Base-by-base conservation (phyloP, 1,140 invertebrate species). In the Portunus trituberculatus region DNA sequence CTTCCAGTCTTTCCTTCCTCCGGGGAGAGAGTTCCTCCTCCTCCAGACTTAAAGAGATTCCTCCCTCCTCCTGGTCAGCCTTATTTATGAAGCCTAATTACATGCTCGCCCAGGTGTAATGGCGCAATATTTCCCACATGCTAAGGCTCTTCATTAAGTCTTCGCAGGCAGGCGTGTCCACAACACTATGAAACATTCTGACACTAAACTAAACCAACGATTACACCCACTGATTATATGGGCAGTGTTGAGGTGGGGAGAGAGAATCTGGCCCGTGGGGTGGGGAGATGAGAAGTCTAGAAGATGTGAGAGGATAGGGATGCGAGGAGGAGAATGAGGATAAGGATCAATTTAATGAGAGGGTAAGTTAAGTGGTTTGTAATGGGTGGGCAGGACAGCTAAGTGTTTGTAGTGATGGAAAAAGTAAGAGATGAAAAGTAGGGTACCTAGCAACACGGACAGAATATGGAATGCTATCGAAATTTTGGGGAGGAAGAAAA, bases 41-140 rank as follows among this genome's bases (percentile, higher is more conserved):
- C 14, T 28, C 39, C 59, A 82, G 82, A 31, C 20, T 84, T 83
- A 87, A 93, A 93, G 83, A 31, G 92, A 76, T 59, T 87, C 83
- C 83, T 86, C 83, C 92, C 29, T 32, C 86, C 86, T 84, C 92
- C 86, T 93, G 92, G 82, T 48, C 39, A 93, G 92, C 29, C 52
- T 93, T 93, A 93, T 93, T 93, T 93, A 93, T 93, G 92, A 93
- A 93, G 83, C 48, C 82, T 93, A 93, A 93, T 93, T 93, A 93
- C 92, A 93, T 93, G 92, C 92, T 93, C 83, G 92, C 92, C 84
- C 86, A 67, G 84, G 92, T 93, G 52, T 93, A 93, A 93, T 87
- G 45, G 92, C 59, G 92, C 92, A 87, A 93, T 93, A 93, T 93
- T 93, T 93, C 92, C 86, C 92, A 48, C 82, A 87, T 31, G 83